Base-by-base conservation (phyloP, 2,797 vertebrate genomes). In the Acipenser oxyrinchus region DNA sequence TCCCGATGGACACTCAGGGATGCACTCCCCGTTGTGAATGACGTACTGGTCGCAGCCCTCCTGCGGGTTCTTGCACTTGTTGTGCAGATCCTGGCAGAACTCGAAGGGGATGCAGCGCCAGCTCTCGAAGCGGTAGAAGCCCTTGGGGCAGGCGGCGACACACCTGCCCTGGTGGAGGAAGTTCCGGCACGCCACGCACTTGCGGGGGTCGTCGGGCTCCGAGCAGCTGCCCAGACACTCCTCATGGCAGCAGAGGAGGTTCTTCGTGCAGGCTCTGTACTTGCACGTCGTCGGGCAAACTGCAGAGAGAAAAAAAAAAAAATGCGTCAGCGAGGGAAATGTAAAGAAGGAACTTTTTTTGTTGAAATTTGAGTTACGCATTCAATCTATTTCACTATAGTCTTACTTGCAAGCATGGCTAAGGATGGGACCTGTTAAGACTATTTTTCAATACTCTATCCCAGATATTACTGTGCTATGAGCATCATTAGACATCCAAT, bases 1-100 rank as follows among this genome's bases (percentile, higher is more conserved):
- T 2, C 97, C 97, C 0, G 97, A 99, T 0, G 97, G 97, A 73
- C 97, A 99, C 63, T 96, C 97, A 0, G 88, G 84, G 66, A 96
- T 83, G 1, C 97, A 99, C 74, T 91, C 94, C 1, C 89, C 86
- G 0, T 95, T 85, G 84, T 98, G 94, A 74, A 96, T 93, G 74
- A 95, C 96, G 1, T 93, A 93, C 75, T 91, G 89, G 1, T 84
- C 74, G 74, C 95, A 98, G 6, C 83, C 87, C 73, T 91, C 89
- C 0, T 75, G 76, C 4, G 88, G 23, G 23, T 37, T 86, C 70
- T 75, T 90, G 81, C 96, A 98, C 18, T 88, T 88, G 82, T 93
- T 90, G 86, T 95, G 93, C 63, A 96, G 91, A 0, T 93, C 87
- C 88, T 94, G 94, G 82, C 97, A 99, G 87, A 94, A 94, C 76